phyloP scores from a whole-genome alignment of 2,797 vertebrate species.

The Emydoidea blandingii region DNA sequence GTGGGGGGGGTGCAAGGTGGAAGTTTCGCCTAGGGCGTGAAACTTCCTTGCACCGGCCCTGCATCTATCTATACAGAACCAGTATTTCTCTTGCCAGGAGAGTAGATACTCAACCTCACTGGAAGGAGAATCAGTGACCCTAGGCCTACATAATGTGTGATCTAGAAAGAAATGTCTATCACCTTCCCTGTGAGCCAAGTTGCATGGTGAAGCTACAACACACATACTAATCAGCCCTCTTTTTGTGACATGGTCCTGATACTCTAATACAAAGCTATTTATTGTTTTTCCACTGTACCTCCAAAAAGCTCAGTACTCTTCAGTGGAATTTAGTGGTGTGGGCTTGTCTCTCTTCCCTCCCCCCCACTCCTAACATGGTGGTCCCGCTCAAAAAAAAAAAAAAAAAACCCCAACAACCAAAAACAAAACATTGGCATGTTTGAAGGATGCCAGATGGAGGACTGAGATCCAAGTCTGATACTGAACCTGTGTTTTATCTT shows the following conservation, averaged over 20 bases:
- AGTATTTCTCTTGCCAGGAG: background rate
- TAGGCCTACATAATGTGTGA: background rate
- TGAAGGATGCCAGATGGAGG: background rate
- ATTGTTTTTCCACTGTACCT: slow-evolving; percentile 13
- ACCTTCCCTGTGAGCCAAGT: background rate
- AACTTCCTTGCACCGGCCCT: too few relatives aligned
- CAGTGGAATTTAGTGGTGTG: slow-evolving; percentile 23
- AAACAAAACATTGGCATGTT: background rate
- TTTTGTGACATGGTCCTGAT: slow-evolving; percentile 25
- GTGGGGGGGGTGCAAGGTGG: too few relatives aligned
- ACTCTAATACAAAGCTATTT: background rate
- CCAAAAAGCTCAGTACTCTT: background rate
- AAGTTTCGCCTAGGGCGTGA: too few relatives aligned
- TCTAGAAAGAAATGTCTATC: slow-evolving; percentile 17
- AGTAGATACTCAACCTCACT: background rate
- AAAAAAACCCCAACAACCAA: too few relatives aligned
- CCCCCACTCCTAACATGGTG: too few relatives aligned
- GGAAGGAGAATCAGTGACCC: slow-evolving; percentile 13
- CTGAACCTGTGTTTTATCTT: slow-evolving; percentile 6
- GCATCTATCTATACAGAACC: background rate
- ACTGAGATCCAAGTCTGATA: background rate
- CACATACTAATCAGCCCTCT: background rate
- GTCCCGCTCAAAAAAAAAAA: background rate
- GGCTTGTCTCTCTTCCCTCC: background rate
- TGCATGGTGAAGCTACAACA: background rate